phyloP scores from a whole-genome alignment of 2,888 invertebrate species.

The Cephus nigrinus region DNA sequence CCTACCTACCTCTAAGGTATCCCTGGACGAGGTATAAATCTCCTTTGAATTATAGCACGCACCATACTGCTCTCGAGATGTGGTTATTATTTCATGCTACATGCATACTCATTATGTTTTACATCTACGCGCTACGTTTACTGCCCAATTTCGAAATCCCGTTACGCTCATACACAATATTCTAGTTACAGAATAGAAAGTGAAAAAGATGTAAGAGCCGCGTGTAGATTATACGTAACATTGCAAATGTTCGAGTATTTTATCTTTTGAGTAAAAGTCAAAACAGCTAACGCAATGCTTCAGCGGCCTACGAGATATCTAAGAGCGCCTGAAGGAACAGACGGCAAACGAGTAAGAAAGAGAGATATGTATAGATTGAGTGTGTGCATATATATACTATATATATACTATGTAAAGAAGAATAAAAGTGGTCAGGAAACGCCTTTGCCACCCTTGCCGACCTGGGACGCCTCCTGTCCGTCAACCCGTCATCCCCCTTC shows the following conservation, averaged over 20 bases:
- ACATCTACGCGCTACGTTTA: conserved; percentile 39
- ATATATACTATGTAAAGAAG: background rate
- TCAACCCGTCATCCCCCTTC: conserved; percentile 51
- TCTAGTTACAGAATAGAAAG: conserved; percentile 1
- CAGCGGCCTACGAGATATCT: background rate
- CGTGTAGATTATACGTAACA: background rate
- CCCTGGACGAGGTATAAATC: conserved; percentile 15
- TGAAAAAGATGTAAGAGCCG: conserved; percentile 27
- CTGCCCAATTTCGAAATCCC: conserved; percentile 35
- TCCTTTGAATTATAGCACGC: conserved; percentile 18
- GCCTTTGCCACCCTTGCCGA: conserved; percentile 41
- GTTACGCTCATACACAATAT: background rate
- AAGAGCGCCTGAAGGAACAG: conserved; percentile 18
- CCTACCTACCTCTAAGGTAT: conserved; percentile 7
- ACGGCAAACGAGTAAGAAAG: conserved; percentile 41
- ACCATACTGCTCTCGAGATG: conserved; percentile 5
- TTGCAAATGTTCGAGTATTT: background rate
- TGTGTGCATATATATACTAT: no score
- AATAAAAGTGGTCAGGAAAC: conserved; percentile 38
- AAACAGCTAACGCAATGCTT: background rate
- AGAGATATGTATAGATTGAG: conserved; percentile 8
- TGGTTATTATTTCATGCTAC: conserved; percentile 42
- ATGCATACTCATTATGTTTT: conserved; percentile 39
- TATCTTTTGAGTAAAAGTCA: background rate
- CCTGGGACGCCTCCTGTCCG: conserved; percentile 59